phyloP scores from a whole-genome alignment of 2,797 vertebrate genomes.

The Tenualosa thibaudeaui region DNA sequence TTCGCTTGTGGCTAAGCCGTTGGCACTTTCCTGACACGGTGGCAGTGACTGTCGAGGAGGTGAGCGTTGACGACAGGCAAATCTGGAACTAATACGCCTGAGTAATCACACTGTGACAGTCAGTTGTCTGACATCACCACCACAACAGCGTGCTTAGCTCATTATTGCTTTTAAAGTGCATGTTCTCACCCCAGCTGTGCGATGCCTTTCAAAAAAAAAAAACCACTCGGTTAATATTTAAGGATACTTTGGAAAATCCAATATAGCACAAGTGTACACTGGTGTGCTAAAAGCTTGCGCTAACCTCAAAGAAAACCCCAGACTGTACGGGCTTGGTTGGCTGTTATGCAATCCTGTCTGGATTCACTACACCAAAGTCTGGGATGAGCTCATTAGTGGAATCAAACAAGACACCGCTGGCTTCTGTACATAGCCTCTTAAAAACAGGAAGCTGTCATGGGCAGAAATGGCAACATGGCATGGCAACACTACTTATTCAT shows the following conservation, averaged over 20 bases:
- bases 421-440: background rate
- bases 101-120: background rate
- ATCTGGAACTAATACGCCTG: background rate
- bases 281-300: background rate
- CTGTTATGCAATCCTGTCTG: background rate
- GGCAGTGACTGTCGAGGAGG: background rate
- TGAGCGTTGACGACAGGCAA: background rate
- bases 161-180: constrained; percentile 8
- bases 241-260: background rate
- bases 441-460: background rate
- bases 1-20: background rate
- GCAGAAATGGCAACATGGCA: background rate
- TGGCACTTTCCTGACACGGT: background rate
- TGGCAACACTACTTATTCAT: background rate
- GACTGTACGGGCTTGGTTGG: background rate
- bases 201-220: background rate
- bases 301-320: background rate
- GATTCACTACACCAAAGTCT: background rate
- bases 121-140: background rate
- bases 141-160: background rate
- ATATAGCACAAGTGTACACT: background rate
- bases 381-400: background rate
- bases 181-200: background rate
- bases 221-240: constrained; percentile 3
- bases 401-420: background rate